These are phyloP conservation scores for Psephotus haematonotus DNA, from an alignment of 2,113 vertebrate genomes.

Conservation along the genomic window DNA sequence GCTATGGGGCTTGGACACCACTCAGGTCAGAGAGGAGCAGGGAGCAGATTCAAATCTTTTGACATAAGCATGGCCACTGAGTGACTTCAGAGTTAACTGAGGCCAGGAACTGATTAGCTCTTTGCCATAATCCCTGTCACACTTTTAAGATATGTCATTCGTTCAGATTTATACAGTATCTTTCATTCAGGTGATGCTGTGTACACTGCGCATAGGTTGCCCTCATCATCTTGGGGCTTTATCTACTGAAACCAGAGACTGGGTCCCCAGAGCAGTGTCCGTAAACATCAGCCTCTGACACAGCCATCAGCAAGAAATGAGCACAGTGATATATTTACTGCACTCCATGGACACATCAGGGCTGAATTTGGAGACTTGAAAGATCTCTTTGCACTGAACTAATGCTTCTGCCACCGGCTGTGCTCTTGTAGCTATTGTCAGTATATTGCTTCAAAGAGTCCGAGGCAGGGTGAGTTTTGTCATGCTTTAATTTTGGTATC, in stretches of 20 bases:
- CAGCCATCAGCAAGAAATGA: background rate
- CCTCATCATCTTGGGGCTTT: background rate
- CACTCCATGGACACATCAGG: fast-evolving
- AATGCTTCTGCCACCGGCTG: background rate
- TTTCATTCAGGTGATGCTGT: background rate
- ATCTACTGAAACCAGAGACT: background rate
- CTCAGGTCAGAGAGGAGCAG: background rate
- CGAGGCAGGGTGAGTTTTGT: background rate
- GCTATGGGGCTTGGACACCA: background rate
- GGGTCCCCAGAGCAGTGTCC: fast-evolving
- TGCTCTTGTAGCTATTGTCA: background rate
- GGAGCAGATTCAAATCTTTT: background rate
- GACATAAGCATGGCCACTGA: background rate
- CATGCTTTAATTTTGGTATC: background rate
- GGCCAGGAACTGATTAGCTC: background rate
- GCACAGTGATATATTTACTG: background rate
- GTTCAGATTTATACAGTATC: background rate
- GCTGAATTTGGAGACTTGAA: background rate
- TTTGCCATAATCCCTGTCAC: background rate
- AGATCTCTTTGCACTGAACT: background rate
- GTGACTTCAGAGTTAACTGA: background rate
- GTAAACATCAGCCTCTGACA: no score
- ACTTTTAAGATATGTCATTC: background rate
- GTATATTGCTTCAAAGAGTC: background rate
- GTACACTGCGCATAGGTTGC: fast-evolving